A percentile compares a stretch with the other conserved stretches of the same genome.
Evolutionary conservation across 2,113 vertebrate genomes (phyloP).

Genomic region (Poeciliopsis retropinna): DNA sequence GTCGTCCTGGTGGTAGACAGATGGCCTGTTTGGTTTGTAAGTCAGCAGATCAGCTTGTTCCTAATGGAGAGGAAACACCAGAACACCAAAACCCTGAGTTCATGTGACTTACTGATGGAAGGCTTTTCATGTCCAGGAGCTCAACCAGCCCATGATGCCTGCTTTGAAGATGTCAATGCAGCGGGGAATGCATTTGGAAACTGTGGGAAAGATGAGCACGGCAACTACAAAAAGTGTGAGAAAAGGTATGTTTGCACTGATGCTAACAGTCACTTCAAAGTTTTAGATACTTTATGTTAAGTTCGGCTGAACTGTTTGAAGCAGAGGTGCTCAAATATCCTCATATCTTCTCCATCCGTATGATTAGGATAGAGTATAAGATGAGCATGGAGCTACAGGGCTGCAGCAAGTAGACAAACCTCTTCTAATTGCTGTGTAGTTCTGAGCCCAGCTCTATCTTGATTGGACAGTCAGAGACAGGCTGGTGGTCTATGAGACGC

Average conservation of each 20-base stretch:
- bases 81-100: not conserved
- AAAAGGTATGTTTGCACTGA: constrained; percentile 75
- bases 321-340: not conserved
- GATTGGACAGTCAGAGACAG: too few species aligned
- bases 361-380: not conserved
- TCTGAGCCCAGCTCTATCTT: too few species aligned
- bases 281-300: not conserved
- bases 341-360: not conserved
- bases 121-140: constrained; percentile 81
- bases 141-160: constrained; percentile 86
- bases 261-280: not conserved
- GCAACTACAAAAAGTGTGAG: constrained; percentile 85
- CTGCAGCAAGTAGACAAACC: too few species aligned
- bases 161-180: constrained; percentile 90
- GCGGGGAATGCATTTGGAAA: constrained; percentile 90
- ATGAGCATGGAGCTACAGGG: too few species aligned
- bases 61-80: not conserved
- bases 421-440: too few species aligned
- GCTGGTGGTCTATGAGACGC: too few species aligned
- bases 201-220: constrained; percentile 86
- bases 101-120: constrained; percentile 9
- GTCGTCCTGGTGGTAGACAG: not conserved
- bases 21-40: not conserved
- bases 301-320: not conserved
- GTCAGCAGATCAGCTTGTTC: not conserved